These are phyloP conservation scores for Saimiri boliviensis DNA, from an alignment of 2,113 vertebrate genomes.

Conservation along the genomic window DNA sequence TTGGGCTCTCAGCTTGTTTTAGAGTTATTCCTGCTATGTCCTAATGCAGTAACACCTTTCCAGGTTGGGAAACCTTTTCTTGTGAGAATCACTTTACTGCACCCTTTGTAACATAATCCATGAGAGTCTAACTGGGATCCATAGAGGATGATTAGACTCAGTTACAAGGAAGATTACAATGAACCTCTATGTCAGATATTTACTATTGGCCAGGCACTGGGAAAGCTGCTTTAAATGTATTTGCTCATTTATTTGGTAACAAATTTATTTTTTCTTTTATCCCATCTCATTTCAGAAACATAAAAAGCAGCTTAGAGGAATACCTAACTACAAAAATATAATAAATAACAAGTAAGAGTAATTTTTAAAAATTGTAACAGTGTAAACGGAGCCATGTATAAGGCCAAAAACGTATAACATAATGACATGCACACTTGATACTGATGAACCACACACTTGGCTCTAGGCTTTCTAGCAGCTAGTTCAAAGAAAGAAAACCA, in stretches of 20 bases:
- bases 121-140: neutral
- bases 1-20: neutral
- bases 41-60: neutral
- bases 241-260: neutral
- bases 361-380: neutral
- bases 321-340: neutral
- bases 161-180: slow-evolving; percentile 22
- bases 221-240: neutral
- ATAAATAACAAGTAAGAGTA: neutral
- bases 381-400: neutral
- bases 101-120: neutral
- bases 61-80: neutral
- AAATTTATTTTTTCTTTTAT: neutral
- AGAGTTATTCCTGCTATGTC: neutral
- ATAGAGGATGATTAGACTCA: neutral
- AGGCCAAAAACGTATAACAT: neutral
- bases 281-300: slow-evolving; percentile 2
- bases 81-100: neutral
- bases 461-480: neutral
- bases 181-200: neutral
- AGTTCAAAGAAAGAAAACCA: slow-evolving; percentile 5
- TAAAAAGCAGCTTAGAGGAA: neutral
- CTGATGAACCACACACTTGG: neutral
- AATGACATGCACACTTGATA: neutral
- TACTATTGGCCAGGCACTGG: neutral